Percentiles rank a stretch among this genome's conserved stretches.
These are phyloP conservation scores for Encarsia formosa DNA, from an alignment of 2,888 invertebrate species.

Conservation along the genomic window DNA sequence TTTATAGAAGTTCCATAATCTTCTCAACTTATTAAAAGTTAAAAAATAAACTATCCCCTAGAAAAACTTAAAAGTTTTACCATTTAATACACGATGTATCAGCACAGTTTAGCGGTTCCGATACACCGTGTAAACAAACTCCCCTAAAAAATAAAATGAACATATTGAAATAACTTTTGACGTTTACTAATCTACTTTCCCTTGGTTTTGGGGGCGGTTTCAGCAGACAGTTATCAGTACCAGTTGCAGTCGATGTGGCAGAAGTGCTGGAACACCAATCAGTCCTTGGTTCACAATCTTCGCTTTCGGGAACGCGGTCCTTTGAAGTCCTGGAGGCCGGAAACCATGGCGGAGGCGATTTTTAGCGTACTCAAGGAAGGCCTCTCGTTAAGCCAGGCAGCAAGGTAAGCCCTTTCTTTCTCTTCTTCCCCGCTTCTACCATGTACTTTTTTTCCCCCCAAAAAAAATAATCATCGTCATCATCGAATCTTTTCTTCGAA, in stretches of 20 bases:
- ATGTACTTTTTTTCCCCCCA: neutral
- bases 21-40: too few relatives aligned
- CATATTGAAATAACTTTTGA: too few relatives aligned
- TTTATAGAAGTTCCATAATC: too few relatives aligned
- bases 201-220: slow-evolving; percentile 45
- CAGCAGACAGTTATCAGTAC: slow-evolving; percentile 93
- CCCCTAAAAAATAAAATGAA: too few relatives aligned
- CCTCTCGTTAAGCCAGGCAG: slow-evolving; percentile 82
- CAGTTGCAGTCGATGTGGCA: slow-evolving; percentile 95
- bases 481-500: too few relatives aligned
- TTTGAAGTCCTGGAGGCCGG: slow-evolving; percentile 88
- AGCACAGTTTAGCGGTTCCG: too few relatives aligned
- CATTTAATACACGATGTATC: too few relatives aligned
- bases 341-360: slow-evolving; percentile 93
- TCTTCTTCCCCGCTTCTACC: neutral
- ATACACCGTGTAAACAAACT: too few relatives aligned
- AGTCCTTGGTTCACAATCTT: slow-evolving; percentile 84
- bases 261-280: slow-evolving; percentile 92
- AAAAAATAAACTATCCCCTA: too few relatives aligned
- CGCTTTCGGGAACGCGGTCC: slow-evolving; percentile 90
- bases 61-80: too few relatives aligned
- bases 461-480: too few relatives aligned
- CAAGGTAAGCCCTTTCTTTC: slow-evolving; percentile 47
- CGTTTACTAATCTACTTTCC: slow-evolving; percentile 30
- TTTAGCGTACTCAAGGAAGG: slow-evolving; percentile 90